Evolutionary conservation across 2,797 vertebrate genomes (phyloP).

Genomic region (Poecilia gillii): DNA sequence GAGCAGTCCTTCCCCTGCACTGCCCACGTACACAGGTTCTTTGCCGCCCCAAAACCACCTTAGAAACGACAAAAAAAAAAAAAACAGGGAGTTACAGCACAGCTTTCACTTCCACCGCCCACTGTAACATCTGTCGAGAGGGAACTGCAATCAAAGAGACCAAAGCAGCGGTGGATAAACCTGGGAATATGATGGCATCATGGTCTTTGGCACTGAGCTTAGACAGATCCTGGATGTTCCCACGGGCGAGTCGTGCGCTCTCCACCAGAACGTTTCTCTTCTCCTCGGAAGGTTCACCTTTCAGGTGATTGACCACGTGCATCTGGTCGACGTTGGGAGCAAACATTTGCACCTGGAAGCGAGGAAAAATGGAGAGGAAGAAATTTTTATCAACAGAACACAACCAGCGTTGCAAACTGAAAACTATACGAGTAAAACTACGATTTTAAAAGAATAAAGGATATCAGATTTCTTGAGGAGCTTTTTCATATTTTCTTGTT

Average conservation of each 20-base stretch:
- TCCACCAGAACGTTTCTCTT: constrained; percentile 85
- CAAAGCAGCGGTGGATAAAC: constrained; percentile 48
- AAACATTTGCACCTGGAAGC: constrained; percentile 85
- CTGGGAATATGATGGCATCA: constrained; percentile 84
- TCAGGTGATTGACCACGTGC: constrained; percentile 85
- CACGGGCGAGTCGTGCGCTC: constrained; percentile 84
- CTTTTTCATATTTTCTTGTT: background rate
- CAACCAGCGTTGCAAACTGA: background rate
- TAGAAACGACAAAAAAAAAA: background rate
- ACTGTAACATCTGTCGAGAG: background rate
- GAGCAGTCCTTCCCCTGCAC: constrained; percentile 84
- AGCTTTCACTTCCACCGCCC: background rate
- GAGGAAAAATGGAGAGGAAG: background rate
- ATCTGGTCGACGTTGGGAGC: constrained; percentile 88
- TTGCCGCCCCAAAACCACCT: constrained; percentile 86
- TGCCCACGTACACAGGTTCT: constrained; percentile 88
- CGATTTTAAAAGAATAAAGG: background rate
- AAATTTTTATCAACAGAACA: background rate
- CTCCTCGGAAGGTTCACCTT: constrained; percentile 81
- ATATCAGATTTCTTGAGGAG: background rate
- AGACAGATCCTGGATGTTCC: constrained; percentile 82
- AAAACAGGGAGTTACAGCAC: background rate
- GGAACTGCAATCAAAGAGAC: background rate
- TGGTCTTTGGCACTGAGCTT: constrained; percentile 78
- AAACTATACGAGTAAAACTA: background rate